Evolutionary conservation across 37 sponge, comb jelly and placozoan species (phyloP).

Genomic region (Lycopodina hypogea): DNA sequence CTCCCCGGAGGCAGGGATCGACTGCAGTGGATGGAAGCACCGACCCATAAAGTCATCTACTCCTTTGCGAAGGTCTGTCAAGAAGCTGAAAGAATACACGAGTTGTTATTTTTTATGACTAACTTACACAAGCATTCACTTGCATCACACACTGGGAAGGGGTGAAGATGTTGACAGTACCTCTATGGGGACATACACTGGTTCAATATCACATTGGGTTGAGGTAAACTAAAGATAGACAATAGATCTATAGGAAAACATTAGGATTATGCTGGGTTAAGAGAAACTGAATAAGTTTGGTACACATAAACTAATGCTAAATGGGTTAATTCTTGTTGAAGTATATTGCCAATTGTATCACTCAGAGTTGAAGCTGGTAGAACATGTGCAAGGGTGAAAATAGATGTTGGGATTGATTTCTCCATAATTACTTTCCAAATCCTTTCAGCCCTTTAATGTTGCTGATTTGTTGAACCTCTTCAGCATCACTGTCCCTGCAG

Average conservation of each 20-base stretch:
- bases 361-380: no score
- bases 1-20: conserved; percentile 18
- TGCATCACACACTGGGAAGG: neutral
- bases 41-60: conserved; percentile 66
- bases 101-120: neutral
- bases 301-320: no score
- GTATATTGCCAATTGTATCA: no score
- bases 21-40: conserved; percentile 28
- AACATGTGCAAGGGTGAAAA: conserved; percentile 2
- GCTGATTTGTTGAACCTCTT: neutral
- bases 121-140: no score
- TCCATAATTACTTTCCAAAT: conserved; percentile 36
- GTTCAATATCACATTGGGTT: no score
- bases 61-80: conserved; percentile 26
- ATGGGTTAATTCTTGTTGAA: no score
- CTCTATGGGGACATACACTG: no score
- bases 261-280: neutral
- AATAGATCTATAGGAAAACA: neutral
- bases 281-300: no score
- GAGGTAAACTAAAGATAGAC: no score
- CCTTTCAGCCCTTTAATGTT: conserved; percentile 36
- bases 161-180: no score
- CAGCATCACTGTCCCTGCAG: conserved; percentile 47
- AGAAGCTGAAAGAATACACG: neutral
- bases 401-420: neutral